phyloP scores from a whole-genome alignment of 2,113 vertebrate genomes.

The Erpornis zantholeuca region DNA sequence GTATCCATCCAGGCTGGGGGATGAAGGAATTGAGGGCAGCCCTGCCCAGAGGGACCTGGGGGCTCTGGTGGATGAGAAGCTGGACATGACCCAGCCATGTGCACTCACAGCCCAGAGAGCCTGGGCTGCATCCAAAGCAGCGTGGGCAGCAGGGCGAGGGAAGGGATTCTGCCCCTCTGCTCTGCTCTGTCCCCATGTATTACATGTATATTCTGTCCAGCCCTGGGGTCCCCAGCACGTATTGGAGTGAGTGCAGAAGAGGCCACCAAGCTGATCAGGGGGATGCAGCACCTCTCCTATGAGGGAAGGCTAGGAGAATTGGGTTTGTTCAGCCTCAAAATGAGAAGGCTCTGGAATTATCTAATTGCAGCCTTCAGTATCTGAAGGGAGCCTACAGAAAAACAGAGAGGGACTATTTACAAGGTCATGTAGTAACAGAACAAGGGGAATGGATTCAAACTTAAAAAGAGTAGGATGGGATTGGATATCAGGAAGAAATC shows the following conservation, averaged over 20 bases:
- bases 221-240: not conserved
- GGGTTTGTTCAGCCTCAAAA: not conserved
- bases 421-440: not conserved
- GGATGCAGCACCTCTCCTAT: not conserved
- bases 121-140: not conserved
- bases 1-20: not conserved
- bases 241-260: not conserved
- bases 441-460: not conserved
- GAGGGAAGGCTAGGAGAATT: not conserved
- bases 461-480: not conserved
- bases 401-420: not conserved
- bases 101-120: not conserved
- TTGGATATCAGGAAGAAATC: not conserved
- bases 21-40: fast-evolving
- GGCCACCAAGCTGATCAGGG: not conserved
- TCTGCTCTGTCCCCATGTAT: not conserved
- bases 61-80: not conserved
- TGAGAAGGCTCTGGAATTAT: not conserved
- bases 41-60: not conserved
- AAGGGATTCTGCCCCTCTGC: not conserved
- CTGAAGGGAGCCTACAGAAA: not conserved
- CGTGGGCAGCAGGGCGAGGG: fast-evolving
- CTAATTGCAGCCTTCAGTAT: not conserved
- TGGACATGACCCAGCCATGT: fast-evolving
- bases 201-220: no score